Evolutionary conservation across 2,888 invertebrate genomes (phyloP).

Genomic region (Idaea dimidiata): DNA sequence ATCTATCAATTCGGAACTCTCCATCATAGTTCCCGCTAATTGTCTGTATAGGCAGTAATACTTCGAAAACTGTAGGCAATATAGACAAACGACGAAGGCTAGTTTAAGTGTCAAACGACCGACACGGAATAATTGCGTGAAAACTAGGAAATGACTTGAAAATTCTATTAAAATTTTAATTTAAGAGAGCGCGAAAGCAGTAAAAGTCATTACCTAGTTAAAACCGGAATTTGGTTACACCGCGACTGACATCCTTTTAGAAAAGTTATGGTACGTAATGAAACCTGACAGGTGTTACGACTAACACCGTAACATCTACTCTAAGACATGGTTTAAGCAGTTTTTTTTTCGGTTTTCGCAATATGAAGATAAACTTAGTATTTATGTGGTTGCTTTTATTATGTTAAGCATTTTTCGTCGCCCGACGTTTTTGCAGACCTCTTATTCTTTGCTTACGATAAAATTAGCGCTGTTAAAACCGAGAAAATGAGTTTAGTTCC

Average conservation of each 20-base stretch:
- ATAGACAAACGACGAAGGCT: too few relatives aligned
- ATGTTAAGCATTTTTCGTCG: too few relatives aligned
- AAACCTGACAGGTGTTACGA: neutral
- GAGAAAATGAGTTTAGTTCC: too few relatives aligned
- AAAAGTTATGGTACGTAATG: constrained; percentile 20
- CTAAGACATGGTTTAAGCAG: neutral
- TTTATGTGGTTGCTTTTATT: too few relatives aligned
- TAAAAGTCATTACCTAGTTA: constrained; percentile 11
- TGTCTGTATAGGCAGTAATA: constrained; percentile 17
- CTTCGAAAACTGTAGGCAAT: too few relatives aligned
- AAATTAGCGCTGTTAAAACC: too few relatives aligned
- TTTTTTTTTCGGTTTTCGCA: too few relatives aligned
- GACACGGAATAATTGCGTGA: neutral
- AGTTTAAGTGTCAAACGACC: too few relatives aligned
- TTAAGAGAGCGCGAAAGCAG: constrained; percentile 2
- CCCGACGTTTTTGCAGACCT: too few relatives aligned
- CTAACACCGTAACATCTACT: neutral
- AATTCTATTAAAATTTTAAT: neutral
- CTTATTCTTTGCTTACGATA: too few relatives aligned
- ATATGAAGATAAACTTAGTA: too few relatives aligned
- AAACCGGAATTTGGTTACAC: constrained; percentile 24
- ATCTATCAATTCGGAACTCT: constrained; percentile 36
- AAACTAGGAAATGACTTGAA: neutral
- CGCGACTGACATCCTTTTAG: constrained; percentile 17
- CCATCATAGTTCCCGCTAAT: constrained; percentile 41